These are phyloP conservation scores for Heteronetta atricapilla DNA, from an alignment of 2,113 vertebrate species.

Conservation along the genomic window DNA sequence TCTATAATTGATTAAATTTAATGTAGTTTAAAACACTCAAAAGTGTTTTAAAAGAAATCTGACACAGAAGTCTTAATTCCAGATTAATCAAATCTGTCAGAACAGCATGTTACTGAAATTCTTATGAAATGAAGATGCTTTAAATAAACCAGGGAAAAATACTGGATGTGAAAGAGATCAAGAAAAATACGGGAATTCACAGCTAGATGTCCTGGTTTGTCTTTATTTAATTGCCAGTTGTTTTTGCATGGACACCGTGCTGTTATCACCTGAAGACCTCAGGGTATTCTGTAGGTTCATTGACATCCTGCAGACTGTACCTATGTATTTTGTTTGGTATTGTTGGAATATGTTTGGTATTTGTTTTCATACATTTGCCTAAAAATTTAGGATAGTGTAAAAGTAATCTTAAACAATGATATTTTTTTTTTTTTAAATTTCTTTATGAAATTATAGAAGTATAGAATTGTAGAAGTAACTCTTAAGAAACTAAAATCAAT, in stretches of 20 bases:
- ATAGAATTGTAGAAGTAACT: background rate
- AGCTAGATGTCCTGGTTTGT: background rate
- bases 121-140: background rate
- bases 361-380: background rate
- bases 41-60: background rate
- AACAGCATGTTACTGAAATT: background rate
- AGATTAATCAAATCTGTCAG: background rate
- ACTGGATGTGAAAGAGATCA: background rate
- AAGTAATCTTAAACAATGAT: background rate
- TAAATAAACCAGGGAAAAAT: background rate
- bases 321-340: background rate
- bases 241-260: background rate
- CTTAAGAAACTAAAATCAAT: background rate
- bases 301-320: background rate
- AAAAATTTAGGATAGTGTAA: background rate
- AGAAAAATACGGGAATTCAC: background rate
- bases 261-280: background rate
- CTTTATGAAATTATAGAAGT: background rate
- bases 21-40: background rate
- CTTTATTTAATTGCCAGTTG: background rate
- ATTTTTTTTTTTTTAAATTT: fast-evolving
- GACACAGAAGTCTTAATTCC: background rate
- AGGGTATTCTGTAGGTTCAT: background rate
- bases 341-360: background rate
- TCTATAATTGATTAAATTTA: background rate